Evolutionary conservation across 2,113 vertebrate species (phyloP).

Genomic region (Sylvia atricapilla): DNA sequence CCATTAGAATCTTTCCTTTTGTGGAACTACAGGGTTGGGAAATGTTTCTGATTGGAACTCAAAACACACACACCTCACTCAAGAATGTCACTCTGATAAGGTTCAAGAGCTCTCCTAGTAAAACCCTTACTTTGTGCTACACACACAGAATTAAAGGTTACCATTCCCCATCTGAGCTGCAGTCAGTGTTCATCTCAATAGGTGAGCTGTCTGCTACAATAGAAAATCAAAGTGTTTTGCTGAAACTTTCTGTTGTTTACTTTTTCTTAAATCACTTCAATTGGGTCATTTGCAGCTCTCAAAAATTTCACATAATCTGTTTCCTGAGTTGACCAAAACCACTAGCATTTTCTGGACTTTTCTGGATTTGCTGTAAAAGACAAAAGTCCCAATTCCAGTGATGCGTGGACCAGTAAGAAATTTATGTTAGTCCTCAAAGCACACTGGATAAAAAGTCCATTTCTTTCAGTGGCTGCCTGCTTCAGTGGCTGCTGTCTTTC

Average conservation of each 20-base stretch:
- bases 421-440: background rate
- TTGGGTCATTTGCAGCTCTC: background rate
- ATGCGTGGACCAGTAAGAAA: background rate
- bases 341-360: background rate
- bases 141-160: background rate
- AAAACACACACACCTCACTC: background rate
- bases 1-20: background rate
- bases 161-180: background rate
- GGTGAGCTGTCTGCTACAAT: background rate
- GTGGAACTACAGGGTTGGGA: background rate
- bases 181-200: background rate
- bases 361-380: background rate
- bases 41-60: background rate
- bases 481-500: slow-evolving; percentile 3
- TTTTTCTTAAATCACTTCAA: background rate
- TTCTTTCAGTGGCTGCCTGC: background rate
- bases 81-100: background rate
- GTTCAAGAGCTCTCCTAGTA: background rate
- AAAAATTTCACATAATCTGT: background rate
- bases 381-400: background rate
- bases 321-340: background rate
- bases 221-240: background rate
- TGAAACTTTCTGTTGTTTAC: background rate
- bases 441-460: background rate
- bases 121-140: background rate